Evolutionary conservation across 2,113 vertebrate genomes (phyloP).

Genomic region (Laterallus jamaicensis): DNA sequence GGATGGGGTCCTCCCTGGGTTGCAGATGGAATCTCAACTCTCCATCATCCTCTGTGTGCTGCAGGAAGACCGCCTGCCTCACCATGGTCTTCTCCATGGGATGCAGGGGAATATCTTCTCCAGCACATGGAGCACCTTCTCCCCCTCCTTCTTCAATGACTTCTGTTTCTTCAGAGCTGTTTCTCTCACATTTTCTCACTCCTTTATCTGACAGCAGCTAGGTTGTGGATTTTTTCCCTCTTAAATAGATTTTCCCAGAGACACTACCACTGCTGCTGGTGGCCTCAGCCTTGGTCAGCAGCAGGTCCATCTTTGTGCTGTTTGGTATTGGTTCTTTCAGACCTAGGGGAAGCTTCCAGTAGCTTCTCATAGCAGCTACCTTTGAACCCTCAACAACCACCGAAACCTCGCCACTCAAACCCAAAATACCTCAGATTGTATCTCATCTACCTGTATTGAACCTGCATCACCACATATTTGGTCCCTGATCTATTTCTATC

Average conservation of each 20-base stretch:
- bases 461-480: neutral
- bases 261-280: too few relatives aligned
- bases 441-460: neutral
- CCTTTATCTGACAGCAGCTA: neutral
- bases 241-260: too few relatives aligned
- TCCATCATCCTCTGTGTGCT: neutral
- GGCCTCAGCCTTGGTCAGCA: too few relatives aligned
- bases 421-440: neutral
- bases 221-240: too few relatives aligned
- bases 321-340: too few relatives aligned
- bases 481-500: neutral
- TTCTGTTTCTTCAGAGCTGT: neutral
- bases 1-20: neutral
- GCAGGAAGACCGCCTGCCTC: neutral
- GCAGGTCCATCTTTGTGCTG: too few relatives aligned
- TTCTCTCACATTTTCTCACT: neutral
- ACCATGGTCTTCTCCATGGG: neutral
- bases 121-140: rapidly evolving
- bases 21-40: too few relatives aligned
- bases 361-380: too few relatives aligned
- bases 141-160: neutral
- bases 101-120: neutral
- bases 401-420: too few relatives aligned
- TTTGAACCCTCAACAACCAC: too few relatives aligned
- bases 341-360: too few relatives aligned